Base-by-base conservation (phyloP, 2,888 invertebrate genomes). In the Thereva unica region DNA sequence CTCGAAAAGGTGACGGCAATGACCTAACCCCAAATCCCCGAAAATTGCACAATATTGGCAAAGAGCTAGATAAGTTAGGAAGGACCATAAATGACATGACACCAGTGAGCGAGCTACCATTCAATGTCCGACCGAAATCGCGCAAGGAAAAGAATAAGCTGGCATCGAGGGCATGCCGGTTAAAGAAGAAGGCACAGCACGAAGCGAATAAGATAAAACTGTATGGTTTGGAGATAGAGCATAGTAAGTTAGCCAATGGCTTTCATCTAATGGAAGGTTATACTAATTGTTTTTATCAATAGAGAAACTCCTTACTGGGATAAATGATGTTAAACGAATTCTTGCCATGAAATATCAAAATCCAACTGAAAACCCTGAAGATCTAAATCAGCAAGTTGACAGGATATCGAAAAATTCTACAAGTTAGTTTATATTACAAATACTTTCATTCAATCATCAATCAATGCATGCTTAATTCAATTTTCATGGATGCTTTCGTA, bases 181-280 rank as follows among this genome's bases (percentile, higher is more conserved):
- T 98, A 76, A 98, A 98, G 86, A 98, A 98, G 82, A 98, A 97
- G 83, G 98, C 98, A 4, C 97, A 97, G 78, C 97, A 98, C 79
- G 98, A 98, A 82, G 97, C 98, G 2, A 97, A 97, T 78, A 98
- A 98, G 83, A 88, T 98, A 66, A 97, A 97, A 83, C 83, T 97
- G 3, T 92, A 88, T 78, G 97, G 97, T 44, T 84, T 98, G 73
- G 95, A 97, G 80, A 87, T 88, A 75, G 97, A 98, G 82, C 97
- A 97, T 80, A 92, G 96, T 95, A 84, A 88, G 91, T 86, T 50
- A n/a, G n/a, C n/a, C n/a, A 12, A 55, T 44, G 53, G 7, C 40
- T 45, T 50, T 45, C 12, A 38, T n/a, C 5, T 50, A 47, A 41
- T 49, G 63, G 50, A 9, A 49, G 50, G 63, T 57, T 67, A 5